Conservation (phyloP, 2,888 invertebrate species). For the Ophonus ardosiacus region DNA sequence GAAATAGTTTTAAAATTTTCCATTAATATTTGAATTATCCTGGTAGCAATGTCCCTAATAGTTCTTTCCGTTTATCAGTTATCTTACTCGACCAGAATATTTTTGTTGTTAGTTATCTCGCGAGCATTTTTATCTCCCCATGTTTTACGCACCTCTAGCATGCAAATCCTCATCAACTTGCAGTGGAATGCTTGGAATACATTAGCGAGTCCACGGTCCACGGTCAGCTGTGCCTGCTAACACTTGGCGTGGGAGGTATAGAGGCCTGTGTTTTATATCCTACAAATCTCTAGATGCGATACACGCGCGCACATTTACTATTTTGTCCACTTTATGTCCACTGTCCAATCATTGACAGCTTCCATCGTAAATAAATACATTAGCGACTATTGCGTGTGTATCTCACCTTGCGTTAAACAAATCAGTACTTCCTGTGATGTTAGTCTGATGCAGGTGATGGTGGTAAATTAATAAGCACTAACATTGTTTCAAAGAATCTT, state of each 20-base stretch:
- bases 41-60: too few relatives aligned
- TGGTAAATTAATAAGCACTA: background rate
- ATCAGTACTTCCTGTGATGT: slow-evolving; percentile 6
- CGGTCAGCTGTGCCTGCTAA: slow-evolving; percentile 27
- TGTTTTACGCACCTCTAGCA: slow-evolving; percentile 51
- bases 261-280: slow-evolving; percentile 51
- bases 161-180: slow-evolving; percentile 57
- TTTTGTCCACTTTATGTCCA: slow-evolving; percentile 46
- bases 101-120: too few relatives aligned
- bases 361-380: slow-evolving; percentile 49
- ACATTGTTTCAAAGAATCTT: too few relatives aligned
- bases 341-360: slow-evolving; percentile 39
- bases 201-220: slow-evolving; percentile 27
- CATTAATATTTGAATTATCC: too few relatives aligned
- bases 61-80: too few relatives aligned
- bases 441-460: background rate
- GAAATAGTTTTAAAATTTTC: too few relatives aligned
- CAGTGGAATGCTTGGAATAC: slow-evolving; percentile 53
- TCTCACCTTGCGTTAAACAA: slow-evolving; percentile 2
- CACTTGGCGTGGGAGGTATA: slow-evolving; percentile 33
- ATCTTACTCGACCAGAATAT: too few relatives aligned
- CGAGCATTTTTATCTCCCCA: slow-evolving; percentile 14
- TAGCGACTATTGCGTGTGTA: slow-evolving; percentile 1
- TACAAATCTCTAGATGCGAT: slow-evolving; percentile 49
- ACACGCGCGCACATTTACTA: slow-evolving; percentile 39